Evolutionary conservation across 2,797 vertebrate genomes (phyloP).

Genomic region (Tapera naevia): DNA sequence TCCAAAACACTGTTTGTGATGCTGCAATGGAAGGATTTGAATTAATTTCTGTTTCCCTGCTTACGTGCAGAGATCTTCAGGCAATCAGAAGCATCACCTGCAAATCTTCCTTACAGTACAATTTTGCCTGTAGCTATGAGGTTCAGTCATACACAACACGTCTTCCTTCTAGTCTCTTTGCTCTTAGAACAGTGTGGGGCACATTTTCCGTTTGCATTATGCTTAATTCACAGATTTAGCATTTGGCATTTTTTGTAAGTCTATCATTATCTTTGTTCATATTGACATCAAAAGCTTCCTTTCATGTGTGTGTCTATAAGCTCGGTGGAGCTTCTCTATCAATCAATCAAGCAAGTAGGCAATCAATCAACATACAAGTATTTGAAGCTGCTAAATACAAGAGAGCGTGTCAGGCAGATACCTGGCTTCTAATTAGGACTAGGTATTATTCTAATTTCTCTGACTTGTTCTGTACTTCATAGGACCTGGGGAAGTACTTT

Average conservation of each 20-base stretch:
- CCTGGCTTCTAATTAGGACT: conserved; percentile 61
- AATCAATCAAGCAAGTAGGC: conserved; percentile 58
- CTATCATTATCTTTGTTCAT: conserved; percentile 65
- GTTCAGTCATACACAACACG: conserved; percentile 15
- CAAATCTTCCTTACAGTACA: conserved; percentile 45
- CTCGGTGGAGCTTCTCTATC: conserved; percentile 37
- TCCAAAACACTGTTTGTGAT: neutral
- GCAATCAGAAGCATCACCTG: conserved; percentile 50
- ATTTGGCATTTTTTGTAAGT: conserved; percentile 67
- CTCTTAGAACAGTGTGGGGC: neutral
- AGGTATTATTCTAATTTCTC: conserved; percentile 67
- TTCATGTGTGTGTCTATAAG: conserved; percentile 21
- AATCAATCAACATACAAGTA: conserved; percentile 41
- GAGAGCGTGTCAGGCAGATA: conserved; percentile 49
- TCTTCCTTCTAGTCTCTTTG: neutral
- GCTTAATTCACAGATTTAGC: conserved; percentile 31
- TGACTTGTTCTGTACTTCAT: conserved; percentile 30
- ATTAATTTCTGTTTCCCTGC: conserved; percentile 17
- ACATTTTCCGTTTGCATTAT: conserved; percentile 29
- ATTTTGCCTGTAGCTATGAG: conserved; percentile 37
- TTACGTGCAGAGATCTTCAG: conserved; percentile 17
- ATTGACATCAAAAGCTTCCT: conserved; percentile 55
- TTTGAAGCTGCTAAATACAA: conserved; percentile 48
- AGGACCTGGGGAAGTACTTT: conserved; percentile 57
- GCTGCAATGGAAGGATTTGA: neutral